phyloP scores from a whole-genome alignment of 2,113 vertebrate genomes.

The Entelurus aequoreus region DNA sequence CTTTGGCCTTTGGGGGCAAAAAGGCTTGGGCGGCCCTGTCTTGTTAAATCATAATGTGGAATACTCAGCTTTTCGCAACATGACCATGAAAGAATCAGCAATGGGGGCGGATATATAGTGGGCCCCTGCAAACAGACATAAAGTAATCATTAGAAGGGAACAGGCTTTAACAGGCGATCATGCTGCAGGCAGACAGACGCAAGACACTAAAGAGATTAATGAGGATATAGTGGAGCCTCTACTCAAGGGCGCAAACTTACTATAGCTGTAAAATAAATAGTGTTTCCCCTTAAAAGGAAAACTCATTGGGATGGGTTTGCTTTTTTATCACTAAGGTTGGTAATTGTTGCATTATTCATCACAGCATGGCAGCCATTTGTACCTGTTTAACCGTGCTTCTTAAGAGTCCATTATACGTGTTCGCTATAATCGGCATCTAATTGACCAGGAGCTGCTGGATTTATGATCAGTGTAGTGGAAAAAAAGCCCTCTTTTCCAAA shows the following conservation, averaged over 20 bases:
- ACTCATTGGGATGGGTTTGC: slow-evolving; percentile 3
- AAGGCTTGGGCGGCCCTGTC: slow-evolving; percentile 1
- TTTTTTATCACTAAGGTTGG: slow-evolving; percentile 6
- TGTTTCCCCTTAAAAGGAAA: slow-evolving; percentile 8
- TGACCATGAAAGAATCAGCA: slow-evolving; percentile 14
- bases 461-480: slow-evolving; percentile 10
- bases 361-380: slow-evolving; percentile 16
- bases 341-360: slow-evolving; percentile 39
- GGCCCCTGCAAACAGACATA: slow-evolving; percentile 4
- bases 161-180: slow-evolving; percentile 3
- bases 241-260: not conserved
- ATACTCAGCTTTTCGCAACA: slow-evolving; percentile 24
- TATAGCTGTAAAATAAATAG: too few relatives aligned
- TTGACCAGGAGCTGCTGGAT: slow-evolving; percentile 14
- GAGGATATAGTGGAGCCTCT: not conserved
- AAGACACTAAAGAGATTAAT: slow-evolving; percentile 4
- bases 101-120: slow-evolving; percentile 7
- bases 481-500: slow-evolving; percentile 3
- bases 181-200: not conserved
- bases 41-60: slow-evolving; percentile 24
- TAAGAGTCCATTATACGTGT: slow-evolving; percentile 30
- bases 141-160: not conserved
- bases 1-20: too few relatives aligned
- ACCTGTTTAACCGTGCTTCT: slow-evolving; percentile 21
- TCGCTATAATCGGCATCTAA: slow-evolving; percentile 20